phyloP scores from a whole-genome alignment of 2,113 vertebrate genomes.

The Hystrix brachyura region DNA sequence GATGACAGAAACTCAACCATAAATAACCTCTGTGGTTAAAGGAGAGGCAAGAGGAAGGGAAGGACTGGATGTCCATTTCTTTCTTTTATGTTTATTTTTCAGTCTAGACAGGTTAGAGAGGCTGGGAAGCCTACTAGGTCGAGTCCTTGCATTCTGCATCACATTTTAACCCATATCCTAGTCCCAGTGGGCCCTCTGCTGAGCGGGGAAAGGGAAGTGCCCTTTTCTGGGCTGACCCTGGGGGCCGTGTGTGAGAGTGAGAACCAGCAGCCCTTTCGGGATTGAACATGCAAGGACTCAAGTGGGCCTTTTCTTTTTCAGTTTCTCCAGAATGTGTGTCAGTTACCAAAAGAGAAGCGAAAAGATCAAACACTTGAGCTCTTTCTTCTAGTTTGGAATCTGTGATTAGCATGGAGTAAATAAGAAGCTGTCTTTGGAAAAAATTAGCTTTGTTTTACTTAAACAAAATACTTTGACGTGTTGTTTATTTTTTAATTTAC shows the following conservation, averaged over 20 bases:
- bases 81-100: neutral
- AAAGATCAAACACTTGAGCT: neutral
- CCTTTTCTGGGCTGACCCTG: neutral
- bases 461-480: neutral
- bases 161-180: neutral
- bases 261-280: neutral
- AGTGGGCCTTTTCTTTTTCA: neutral
- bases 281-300: neutral
- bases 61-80: neutral
- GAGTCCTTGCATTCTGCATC: fast-evolving
- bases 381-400: neutral
- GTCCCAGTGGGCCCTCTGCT: neutral
- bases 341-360: neutral
- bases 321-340: neutral
- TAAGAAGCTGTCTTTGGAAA: neutral
- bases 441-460: neutral
- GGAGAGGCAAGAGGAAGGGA: neutral
- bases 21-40: neutral
- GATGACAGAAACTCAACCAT: neutral
- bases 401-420: no score
- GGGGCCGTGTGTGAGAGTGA: no score
- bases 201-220: no score
- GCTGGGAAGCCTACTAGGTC: neutral
- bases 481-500: neutral
- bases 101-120: neutral